Conservation (phyloP, 2,113 vertebrate species). For the Engystomops pustulosus region DNA sequence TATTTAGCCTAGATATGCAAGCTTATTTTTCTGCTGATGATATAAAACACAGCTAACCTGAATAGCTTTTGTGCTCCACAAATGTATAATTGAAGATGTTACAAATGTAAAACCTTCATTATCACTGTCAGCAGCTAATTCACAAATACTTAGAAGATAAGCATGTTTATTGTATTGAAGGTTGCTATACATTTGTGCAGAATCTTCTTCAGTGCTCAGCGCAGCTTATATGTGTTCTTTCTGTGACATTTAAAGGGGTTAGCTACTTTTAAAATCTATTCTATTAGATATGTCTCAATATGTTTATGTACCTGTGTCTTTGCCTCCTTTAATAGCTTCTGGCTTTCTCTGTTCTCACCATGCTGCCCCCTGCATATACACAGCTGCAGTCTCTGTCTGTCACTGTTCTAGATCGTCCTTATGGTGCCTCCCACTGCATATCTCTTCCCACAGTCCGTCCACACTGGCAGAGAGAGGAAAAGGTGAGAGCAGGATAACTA, state of each 20-base stretch:
- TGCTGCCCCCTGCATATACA: no score
- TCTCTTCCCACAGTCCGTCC: no score
- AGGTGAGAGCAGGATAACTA: no score
- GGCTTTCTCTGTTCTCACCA: no score
- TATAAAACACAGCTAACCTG: constrained; percentile 17
- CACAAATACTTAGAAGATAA: neutral
- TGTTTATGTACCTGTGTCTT: no score
- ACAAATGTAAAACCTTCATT: constrained; percentile 32
- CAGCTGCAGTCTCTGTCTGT: no score
- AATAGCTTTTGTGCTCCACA: constrained; percentile 10
- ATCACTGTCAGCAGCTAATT: constrained; percentile 1
- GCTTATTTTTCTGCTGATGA: neutral
- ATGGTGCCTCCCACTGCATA: no score
- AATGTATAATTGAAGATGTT: constrained; percentile 26
- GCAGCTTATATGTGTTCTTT: neutral
- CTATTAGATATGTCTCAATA: no score
- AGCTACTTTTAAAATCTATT: no score
- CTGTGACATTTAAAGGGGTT: constrained; percentile 6
- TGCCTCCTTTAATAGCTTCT: no score
- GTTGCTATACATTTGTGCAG: neutral
- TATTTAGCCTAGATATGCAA: neutral
- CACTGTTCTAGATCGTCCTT: no score
- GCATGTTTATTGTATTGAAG: constrained; percentile 20
- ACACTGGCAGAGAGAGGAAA: no score
- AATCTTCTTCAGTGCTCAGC: neutral